Evolutionary conservation across 2,113 vertebrate genomes (phyloP).

Genomic region (Gobius niger): DNA sequence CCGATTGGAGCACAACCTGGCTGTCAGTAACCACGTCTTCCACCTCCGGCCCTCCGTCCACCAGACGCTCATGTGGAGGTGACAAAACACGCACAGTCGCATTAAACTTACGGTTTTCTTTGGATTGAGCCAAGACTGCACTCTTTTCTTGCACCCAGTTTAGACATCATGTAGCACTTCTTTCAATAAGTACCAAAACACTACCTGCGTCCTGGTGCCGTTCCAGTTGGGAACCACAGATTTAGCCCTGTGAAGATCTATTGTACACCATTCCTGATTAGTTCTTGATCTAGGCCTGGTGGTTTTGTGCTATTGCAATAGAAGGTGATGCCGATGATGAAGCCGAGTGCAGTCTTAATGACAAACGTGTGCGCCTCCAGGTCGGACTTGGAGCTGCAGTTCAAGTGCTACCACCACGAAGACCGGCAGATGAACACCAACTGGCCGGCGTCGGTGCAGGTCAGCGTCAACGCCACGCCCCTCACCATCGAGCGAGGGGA

Average conservation of each 20-base stretch:
- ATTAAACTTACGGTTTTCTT: too few species aligned
- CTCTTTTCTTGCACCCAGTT: too few species aligned
- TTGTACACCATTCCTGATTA: too few species aligned
- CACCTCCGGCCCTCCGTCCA: conserved; percentile 96
- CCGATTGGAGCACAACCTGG: conserved; percentile 97
- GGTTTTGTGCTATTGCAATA: too few species aligned
- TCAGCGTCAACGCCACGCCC: conserved; percentile 98
- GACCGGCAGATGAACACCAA: conserved; percentile 99
- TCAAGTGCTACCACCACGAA: conserved; percentile 99
- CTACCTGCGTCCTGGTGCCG: too few species aligned
- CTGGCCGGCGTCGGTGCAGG: conserved; percentile 98
- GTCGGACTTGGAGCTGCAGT: conserved; percentile 97
- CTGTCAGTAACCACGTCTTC: conserved; percentile 99
- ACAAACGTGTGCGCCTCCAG: conserved; percentile 61
- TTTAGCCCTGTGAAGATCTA: too few species aligned
- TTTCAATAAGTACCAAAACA: too few species aligned
- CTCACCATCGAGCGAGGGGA: conserved; percentile 97
- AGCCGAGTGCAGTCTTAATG: not conserved
- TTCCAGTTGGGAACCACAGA: too few species aligned
- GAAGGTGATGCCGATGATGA: too few species aligned
- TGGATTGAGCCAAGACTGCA: too few species aligned
- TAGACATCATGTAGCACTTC: too few species aligned
- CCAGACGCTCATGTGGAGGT: conserved; percentile 99
- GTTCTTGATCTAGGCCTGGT: too few species aligned
- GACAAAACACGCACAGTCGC: not conserved